Evolutionary conservation across 2,113 vertebrate genomes (phyloP), one percentile per base, ranked within the genome.

Genomic region (Eurypyga helias): DNA sequence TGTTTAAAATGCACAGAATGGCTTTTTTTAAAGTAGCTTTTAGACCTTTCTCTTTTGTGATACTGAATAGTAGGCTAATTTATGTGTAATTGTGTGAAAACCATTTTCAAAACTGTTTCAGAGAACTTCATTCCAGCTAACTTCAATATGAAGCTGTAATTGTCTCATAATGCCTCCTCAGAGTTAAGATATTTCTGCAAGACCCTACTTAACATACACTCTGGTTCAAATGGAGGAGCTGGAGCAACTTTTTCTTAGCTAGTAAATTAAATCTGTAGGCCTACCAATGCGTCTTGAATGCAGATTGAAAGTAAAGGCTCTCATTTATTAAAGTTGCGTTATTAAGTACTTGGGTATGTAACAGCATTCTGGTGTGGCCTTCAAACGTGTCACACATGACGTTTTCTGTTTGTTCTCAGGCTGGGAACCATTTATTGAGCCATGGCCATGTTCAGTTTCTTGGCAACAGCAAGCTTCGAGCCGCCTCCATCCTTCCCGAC

Each of bases 371-470:
- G 58, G 2, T 20, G 33, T 82, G 52, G 49, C 55, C 46, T 85
- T 69, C 76, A n/a, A 10, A 17, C n/a, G 67, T 91, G 54, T 34
- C 29, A 60, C 84, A 46, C 75, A 80, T 92, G 86, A 66, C 28
- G 12, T 24, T 92, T 91, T 83, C 90, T 97, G 57, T 93, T 87
- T 93, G 79, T 75, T 66, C 79, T 46, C 89, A 99, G 99, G 99
- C 89, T 99, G 99, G 99, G 99, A 99, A 96, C 99, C 99, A 0
- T 99, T 99, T 78, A 98, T 99, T 10, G 99, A 99, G 96, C 99
- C 99, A 0, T 99, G 99, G 99, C 98, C 99, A 0, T 99, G 99
- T 64, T 98, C 98, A 17, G 97, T 99, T 58, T 98, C 97, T 4
- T 99, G 99, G 99, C 99, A 99, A 60, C 98, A 99, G 14, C 99